Percentiles rank a stretch among this genome's conserved stretches.
These are phyloP conservation scores for Nebria salina DNA, from an alignment of 2,888 invertebrate species.

Conservation along the genomic window DNA sequence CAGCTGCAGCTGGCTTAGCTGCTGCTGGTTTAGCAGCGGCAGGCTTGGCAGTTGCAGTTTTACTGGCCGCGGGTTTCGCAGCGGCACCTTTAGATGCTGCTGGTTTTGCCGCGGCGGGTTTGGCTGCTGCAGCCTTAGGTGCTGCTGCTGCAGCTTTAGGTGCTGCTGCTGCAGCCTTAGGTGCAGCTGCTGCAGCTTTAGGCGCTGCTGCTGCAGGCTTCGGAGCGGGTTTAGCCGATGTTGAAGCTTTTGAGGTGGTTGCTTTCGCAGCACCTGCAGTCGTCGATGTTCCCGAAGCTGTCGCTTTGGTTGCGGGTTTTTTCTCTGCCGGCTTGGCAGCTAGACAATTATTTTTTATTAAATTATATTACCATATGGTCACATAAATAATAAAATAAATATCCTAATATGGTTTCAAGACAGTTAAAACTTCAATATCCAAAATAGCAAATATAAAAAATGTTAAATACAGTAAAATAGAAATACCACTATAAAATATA, in stretches of 20 bases:
- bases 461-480: too few relatives aligned
- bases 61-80: constrained; percentile 61
- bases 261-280: constrained; percentile 59
- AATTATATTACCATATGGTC: too few relatives aligned
- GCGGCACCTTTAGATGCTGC: constrained; percentile 57
- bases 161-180: constrained; percentile 64
- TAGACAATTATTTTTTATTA: constrained; percentile 56
- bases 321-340: constrained; percentile 69
- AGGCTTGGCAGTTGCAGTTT: constrained; percentile 61
- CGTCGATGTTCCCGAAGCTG: constrained; percentile 58
- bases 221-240: constrained; percentile 51
- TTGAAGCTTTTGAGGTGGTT: constrained; percentile 60
- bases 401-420: too few relatives aligned
- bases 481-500: too few relatives aligned
- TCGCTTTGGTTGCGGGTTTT: constrained; percentile 61
- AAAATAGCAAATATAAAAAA: too few relatives aligned
- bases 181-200: constrained; percentile 56
- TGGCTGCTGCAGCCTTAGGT: constrained; percentile 62
- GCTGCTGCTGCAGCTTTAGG: constrained; percentile 59
- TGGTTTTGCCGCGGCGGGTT: constrained; percentile 58
- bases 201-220: constrained; percentile 62
- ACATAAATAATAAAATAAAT: not conserved
- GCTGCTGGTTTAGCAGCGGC: constrained; percentile 57
- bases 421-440: too few relatives aligned
- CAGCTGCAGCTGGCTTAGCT: constrained; percentile 58